Evolutionary conservation across 2,113 vertebrate genomes (phyloP), one percentile per base, ranked within the genome.

Genomic region (Felis chaus): DNA sequence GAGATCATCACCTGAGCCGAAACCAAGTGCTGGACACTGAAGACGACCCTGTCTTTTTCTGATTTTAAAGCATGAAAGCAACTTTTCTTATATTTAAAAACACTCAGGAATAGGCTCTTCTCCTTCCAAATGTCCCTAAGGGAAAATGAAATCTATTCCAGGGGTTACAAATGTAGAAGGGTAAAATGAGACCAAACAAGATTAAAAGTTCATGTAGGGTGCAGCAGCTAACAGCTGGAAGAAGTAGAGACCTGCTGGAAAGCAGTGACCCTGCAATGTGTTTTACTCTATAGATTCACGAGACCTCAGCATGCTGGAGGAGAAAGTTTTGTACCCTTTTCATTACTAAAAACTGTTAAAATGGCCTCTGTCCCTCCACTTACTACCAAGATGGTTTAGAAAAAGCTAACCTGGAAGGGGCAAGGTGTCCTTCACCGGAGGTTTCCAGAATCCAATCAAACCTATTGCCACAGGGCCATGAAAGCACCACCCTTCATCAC

Each of bases 31-130:
- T 2, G 21, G 57, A 61, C 57, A 61, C 19, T 10, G 55, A 57
- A 61, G 57, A 21, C 21, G 8, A 21, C 57, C 39, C 41, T 50
- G 36, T 61, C 5, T 80, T 92, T 23, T 95, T 87, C 55, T 48
- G 31, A 15, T 74, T 87, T 90, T 89, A 82, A 97, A 92, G 84
- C 18, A 69, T 36, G 11, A 9, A 19, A 87, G 33, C 73, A 39
- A 23, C 41, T 92, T 92, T 94, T 88, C 82, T 87, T 95, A 19
- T 78, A 94, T 86, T 95, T 82, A 23, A 82, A 93, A 92, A 50
- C 5, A 86, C 45, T 45, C 50, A 48, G 65, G 16, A 79, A 89
- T 41, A 78, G 9, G 27, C 27, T 89, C 18, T 85, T 73, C 33
- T 63, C 66, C 63, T 94, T 95, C 78, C 80, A 81, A 45, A 7